Evolutionary conservation across 2,797 vertebrate genomes (phyloP), one percentile per base, ranked within the genome.

Genomic region (Tenualosa thibaudeaui): DNA sequence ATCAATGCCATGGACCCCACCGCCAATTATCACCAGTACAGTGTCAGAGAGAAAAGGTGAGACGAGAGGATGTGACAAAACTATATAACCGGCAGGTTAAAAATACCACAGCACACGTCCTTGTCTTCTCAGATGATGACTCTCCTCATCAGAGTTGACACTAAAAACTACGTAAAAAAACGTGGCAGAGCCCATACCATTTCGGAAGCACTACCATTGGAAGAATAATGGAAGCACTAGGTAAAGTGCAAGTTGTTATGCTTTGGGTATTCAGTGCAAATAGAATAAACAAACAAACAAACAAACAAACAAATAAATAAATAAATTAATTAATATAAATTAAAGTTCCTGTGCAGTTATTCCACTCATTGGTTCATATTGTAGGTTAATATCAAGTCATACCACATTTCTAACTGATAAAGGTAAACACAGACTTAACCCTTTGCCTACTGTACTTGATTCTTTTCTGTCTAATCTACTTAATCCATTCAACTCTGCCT

Each of bases 21-120:
- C 78, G 86, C 88, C 88, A 90, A 90, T 90, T 90, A 90, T 86
- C 89, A 89, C 89, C 84, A 19, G 40, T 78, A 46, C 71, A 78
- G 71, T 78, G 71, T 78, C 71, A 43, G 15, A 19, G 71, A 78
- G 71, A 78, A 78, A 78, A 78, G 71, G 71, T 46, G 71, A 46
- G 17, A 46, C 40, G 8, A 46, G 17, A 17, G 37, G 71, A 78
- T 71, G 31, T 71, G 71, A 78, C 37, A 43, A 78, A 78, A 78
- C 40, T 46, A 40, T 22, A 43, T 78, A 46, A 78, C 37, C 40
- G 46, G 71, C 71, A 46, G 40, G 19, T 78, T 78, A 46, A 46
- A 78, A 78, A 78, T 78, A 46, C 37, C 71, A 78, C 17, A 43
- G 37, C 5, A 46, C 40, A 46, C 68, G 37, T 43, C 37, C 71